These are phyloP conservation scores for Sebastiscus albofasciatus DNA, from an alignment of 2,797 vertebrate genomes.

Conservation along the genomic window DNA sequence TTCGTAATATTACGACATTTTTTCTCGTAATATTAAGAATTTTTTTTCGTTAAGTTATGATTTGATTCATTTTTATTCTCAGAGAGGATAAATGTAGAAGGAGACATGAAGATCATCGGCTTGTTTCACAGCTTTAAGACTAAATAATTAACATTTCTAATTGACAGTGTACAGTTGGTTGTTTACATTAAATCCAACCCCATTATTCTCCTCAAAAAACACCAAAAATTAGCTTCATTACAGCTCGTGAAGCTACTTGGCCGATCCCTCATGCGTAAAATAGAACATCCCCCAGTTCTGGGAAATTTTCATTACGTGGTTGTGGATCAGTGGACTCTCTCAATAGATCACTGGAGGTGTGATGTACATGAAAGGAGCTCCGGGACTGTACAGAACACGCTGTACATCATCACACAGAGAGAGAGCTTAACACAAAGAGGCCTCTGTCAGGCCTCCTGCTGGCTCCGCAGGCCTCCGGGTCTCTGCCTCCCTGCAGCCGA, in stretches of 20 bases:
- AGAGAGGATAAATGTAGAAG: too few species aligned
- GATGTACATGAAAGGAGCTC: conserved; percentile 20
- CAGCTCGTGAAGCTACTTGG: background rate
- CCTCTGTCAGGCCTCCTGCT: conserved; percentile 13
- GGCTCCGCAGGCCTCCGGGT: background rate
- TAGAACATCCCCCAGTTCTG: background rate
- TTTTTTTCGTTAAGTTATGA: too few species aligned
- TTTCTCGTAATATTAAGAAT: too few species aligned
- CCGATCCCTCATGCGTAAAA: conserved; percentile 20
- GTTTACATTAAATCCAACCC: background rate
- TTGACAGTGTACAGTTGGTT: fast-evolving
- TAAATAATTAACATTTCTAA: background rate
- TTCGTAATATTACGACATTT: too few species aligned
- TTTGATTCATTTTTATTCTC: too few species aligned
- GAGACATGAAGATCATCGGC: too few species aligned
- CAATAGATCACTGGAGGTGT: conserved; percentile 37
- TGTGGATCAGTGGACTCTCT: conserved; percentile 28
- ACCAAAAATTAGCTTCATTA: conserved; percentile 17
- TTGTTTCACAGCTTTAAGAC: too few species aligned
- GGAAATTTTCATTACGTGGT: conserved; percentile 12
- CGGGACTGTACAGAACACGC: conserved; percentile 26
- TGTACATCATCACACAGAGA: conserved; percentile 18
- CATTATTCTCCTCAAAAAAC: background rate
- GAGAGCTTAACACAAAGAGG: conserved; percentile 11
- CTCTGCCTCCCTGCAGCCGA: background rate